Conservation (phyloP, 2,888 invertebrate genomes). For the Metopia argyrocephala region DNA sequence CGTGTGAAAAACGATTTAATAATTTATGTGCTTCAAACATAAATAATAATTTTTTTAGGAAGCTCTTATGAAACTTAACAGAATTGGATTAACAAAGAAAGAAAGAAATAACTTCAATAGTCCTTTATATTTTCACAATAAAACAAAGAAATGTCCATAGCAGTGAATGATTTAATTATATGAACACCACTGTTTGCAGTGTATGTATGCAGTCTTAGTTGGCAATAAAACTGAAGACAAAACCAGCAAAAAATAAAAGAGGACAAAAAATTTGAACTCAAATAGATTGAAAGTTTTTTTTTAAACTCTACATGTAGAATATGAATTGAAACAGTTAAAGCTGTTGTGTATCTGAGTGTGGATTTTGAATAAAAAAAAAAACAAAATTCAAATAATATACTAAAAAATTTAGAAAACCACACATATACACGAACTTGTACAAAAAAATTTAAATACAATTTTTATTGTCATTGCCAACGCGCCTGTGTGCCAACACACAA, state of each 20-base stretch:
- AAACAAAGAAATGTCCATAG: background rate
- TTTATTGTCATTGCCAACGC: slow-evolving; percentile 65
- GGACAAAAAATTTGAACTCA: too few species aligned
- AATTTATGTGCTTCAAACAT: too few species aligned
- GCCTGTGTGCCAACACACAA: slow-evolving; percentile 60
- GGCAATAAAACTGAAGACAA: background rate
- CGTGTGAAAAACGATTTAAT: too few species aligned
- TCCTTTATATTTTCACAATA: too few species aligned
- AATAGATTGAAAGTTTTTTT: background rate
- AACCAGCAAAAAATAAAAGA: background rate
- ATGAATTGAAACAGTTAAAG: slow-evolving; percentile 7
- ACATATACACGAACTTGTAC: background rate
- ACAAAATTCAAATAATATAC: slow-evolving; percentile 34
- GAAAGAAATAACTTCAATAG: too few species aligned
- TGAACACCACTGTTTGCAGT: too few species aligned
- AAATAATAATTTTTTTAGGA: too few species aligned
- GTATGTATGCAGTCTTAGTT: too few species aligned
- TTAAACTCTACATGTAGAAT: slow-evolving; percentile 32
- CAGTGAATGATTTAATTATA: too few species aligned
- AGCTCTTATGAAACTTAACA: too few species aligned
- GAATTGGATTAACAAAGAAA: too few species aligned
- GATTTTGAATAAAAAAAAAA: slow-evolving; percentile 10
- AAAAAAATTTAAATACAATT: slow-evolving; percentile 18
- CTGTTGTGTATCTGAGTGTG: background rate
- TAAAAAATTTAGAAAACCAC: background rate